phyloP scores from a whole-genome alignment of 2,888 invertebrate species.

The Saturnia japonica region DNA sequence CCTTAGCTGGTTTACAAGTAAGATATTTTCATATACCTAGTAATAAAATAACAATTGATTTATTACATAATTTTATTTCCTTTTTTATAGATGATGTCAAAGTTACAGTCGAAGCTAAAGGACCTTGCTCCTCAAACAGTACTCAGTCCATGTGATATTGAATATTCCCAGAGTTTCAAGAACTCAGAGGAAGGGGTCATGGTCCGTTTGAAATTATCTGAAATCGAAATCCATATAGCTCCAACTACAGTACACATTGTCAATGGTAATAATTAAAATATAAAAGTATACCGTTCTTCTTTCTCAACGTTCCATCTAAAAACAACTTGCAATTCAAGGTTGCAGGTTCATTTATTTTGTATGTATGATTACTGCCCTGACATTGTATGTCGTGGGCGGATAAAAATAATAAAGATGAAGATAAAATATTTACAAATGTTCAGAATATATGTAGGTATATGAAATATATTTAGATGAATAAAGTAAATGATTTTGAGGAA shows the following conservation, averaged over 20 bases:
- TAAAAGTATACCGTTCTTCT: neutral
- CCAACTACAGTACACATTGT: slow-evolving; percentile 88
- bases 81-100: slow-evolving; percentile 72
- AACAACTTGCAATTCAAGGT: neutral
- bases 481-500: too few relatives aligned
- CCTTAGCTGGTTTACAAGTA: slow-evolving; percentile 62
- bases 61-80: neutral
- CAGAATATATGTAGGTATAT: too few relatives aligned
- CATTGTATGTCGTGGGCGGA: too few relatives aligned
- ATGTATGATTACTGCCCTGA: too few relatives aligned
- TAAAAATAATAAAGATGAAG: too few relatives aligned
- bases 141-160: slow-evolving; percentile 86
- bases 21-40: neutral
- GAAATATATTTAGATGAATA: too few relatives aligned
- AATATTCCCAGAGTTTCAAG: slow-evolving; percentile 84
- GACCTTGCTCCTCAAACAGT: slow-evolving; percentile 82
- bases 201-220: slow-evolving; percentile 84
- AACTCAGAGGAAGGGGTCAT: slow-evolving; percentile 85
- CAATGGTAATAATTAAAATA: slow-evolving; percentile 65
- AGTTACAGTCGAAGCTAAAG: slow-evolving; percentile 79
- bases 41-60: neutral
- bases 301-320: too few relatives aligned
- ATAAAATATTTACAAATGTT: too few relatives aligned
- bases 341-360: neutral
- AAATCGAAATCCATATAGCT: slow-evolving; percentile 87